Evolutionary conservation across 92 coral and sea anemone species (phyloP).

Genomic region (Parazoanthus swiftii): DNA sequence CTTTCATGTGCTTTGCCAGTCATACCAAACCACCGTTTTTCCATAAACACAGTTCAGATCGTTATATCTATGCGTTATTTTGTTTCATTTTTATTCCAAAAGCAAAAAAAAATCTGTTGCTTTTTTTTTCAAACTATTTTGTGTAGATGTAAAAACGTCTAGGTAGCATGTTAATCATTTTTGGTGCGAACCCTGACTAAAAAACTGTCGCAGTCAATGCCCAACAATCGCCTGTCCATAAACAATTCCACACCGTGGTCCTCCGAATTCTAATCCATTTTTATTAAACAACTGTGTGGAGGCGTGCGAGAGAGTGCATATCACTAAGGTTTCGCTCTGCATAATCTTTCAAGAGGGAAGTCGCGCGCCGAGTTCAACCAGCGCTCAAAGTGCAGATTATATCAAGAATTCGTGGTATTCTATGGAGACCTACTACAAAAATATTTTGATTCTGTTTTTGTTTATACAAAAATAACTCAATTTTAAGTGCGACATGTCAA

Average conservation of each 20-base stretch:
- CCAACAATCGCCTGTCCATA: background rate
- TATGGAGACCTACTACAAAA: slow-evolving; percentile 25
- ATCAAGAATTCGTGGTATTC: slow-evolving; percentile 34
- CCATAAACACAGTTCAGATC: background rate
- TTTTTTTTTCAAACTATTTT: slow-evolving; percentile 8
- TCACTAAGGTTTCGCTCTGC: slow-evolving; percentile 38
- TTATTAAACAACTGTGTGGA: background rate
- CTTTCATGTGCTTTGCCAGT: slow-evolving; percentile 23
- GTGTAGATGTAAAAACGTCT: background rate
- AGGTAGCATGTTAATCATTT: too few species aligned
- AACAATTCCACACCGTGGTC: background rate
- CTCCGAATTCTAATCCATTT: background rate
- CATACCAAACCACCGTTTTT: slow-evolving; percentile 9
- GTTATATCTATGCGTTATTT: background rate
- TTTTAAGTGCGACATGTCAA: slow-evolving; percentile 35
- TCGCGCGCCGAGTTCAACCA: slow-evolving; percentile 9
- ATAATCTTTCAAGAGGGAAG: slow-evolving; percentile 34
- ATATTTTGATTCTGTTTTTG: slow-evolving; percentile 26
- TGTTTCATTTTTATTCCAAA: background rate
- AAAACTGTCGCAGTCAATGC: background rate
- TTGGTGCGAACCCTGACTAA: background rate
- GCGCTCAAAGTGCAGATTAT: slow-evolving; percentile 31
- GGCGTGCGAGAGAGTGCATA: slow-evolving; percentile 40
- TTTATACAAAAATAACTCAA: slow-evolving; percentile 37
- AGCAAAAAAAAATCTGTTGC: too few species aligned